phyloP scores from a whole-genome alignment of 1,140 invertebrate species.

The Brachionus plicatilis region DNA sequence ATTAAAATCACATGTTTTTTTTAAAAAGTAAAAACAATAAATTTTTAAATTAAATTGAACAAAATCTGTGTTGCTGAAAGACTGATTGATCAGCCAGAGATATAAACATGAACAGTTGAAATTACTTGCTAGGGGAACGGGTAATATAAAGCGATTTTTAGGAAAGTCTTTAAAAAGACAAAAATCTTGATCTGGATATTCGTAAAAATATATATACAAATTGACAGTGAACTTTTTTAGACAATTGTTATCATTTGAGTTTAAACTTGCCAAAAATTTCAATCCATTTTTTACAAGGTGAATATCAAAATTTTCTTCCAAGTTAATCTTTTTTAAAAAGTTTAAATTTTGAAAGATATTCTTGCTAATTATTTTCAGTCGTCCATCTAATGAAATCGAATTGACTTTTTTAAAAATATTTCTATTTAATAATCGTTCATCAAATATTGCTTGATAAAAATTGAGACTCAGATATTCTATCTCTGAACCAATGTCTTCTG shows the following conservation, averaged over 20 bases:
- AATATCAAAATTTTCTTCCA: not conserved
- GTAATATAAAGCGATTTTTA: not conserved
- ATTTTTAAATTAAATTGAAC: not conserved
- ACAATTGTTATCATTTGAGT: not conserved
- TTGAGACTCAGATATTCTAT: not conserved
- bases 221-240: not conserved
- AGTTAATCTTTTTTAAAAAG: not conserved
- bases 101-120: not conserved
- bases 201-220: not conserved
- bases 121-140: not conserved
- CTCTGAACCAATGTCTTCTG: not conserved
- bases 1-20: not conserved
- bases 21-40: not conserved
- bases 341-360: not conserved
- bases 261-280: not conserved
- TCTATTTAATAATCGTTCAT: not conserved
- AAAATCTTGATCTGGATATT: not conserved
- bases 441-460: not conserved
- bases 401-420: not conserved
- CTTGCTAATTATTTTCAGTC: not conserved
- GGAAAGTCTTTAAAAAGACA: not conserved
- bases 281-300: not conserved
- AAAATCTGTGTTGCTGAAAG: not conserved
- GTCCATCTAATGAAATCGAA: not conserved
- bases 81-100: not conserved